Percentiles rank a stretch among this genome's conserved stretches.
These are phyloP conservation scores for Oscheius sp. DNA, from an alignment of 2,888 invertebrate species.

Conservation along the genomic window DNA sequence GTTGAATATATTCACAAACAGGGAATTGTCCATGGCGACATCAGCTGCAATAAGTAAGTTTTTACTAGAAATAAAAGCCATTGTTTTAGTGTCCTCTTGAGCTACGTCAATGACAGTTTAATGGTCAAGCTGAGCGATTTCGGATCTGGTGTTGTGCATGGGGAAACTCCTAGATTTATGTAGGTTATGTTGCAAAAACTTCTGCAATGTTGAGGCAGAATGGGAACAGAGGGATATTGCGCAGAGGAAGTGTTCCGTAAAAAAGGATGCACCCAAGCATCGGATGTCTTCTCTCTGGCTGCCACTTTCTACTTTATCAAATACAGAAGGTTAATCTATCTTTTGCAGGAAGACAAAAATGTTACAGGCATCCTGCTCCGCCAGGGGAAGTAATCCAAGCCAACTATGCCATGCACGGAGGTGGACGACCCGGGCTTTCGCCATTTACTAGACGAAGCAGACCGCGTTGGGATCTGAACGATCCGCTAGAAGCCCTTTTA, in stretches of 20 bases:
- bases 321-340: too few species aligned
- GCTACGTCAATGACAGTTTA: too few species aligned
- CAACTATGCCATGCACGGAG: too few species aligned
- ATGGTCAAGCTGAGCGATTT: neutral
- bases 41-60: neutral
- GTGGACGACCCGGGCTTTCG: too few species aligned
- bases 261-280: neutral
- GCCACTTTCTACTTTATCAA: too few species aligned
- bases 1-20: neutral
- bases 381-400: too few species aligned
- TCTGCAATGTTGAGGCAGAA: neutral
- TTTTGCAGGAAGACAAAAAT: too few species aligned
- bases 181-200: neutral
- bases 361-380: too few species aligned
- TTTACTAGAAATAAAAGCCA: neutral
- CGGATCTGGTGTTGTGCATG: neutral
- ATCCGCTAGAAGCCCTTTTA: too few species aligned
- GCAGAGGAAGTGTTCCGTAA: neutral
- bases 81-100: neutral
- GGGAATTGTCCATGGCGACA: slow-evolving; percentile 1
- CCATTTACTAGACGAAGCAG: too few species aligned
- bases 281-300: slow-evolving; percentile 3
- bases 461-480: too few species aligned
- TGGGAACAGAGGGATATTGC: neutral
- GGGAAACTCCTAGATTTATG: neutral